Conservation (phyloP, 2,888 invertebrate species). For the Volucella inanis region DNA sequence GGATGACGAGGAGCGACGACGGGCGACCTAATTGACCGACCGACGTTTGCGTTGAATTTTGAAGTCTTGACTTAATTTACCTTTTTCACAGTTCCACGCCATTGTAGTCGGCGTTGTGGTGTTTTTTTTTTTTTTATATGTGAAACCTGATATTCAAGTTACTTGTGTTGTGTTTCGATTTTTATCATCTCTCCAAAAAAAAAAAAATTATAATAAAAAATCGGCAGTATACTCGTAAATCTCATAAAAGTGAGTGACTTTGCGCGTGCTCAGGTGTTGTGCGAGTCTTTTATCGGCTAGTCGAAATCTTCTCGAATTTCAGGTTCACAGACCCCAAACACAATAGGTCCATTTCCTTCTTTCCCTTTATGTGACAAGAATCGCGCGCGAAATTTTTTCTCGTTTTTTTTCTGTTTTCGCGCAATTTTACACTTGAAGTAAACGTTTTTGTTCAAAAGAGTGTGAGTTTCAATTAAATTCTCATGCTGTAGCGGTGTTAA, state of each 20-base stretch:
- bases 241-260: slow-evolving; percentile 67
- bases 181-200: slow-evolving; percentile 50
- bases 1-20: slow-evolving; percentile 14
- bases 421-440: slow-evolving; percentile 54
- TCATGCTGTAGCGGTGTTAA: slow-evolving; percentile 2
- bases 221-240: slow-evolving; percentile 3
- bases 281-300: slow-evolving; percentile 63
- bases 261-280: slow-evolving; percentile 72
- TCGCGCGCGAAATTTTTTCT: slow-evolving; percentile 31
- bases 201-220: slow-evolving; percentile 34
- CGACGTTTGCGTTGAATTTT: slow-evolving; percentile 54
- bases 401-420: slow-evolving; percentile 19
- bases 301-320: slow-evolving; percentile 72
- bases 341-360: background rate
- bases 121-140: slow-evolving; percentile 52
- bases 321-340: slow-evolving; percentile 67
- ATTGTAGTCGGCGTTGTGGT: slow-evolving; percentile 55
- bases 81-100: slow-evolving; percentile 1
- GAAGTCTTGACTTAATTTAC: slow-evolving; percentile 60
- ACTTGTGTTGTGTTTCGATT: slow-evolving; percentile 49
- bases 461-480: slow-evolving; percentile 20
- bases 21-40: background rate
- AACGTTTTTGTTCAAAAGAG: slow-evolving; percentile 4
- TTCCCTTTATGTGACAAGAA: background rate
- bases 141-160: slow-evolving; percentile 73